Conservation (phyloP, 1,140 invertebrate species). For the Onthophagus taurus region DNA sequence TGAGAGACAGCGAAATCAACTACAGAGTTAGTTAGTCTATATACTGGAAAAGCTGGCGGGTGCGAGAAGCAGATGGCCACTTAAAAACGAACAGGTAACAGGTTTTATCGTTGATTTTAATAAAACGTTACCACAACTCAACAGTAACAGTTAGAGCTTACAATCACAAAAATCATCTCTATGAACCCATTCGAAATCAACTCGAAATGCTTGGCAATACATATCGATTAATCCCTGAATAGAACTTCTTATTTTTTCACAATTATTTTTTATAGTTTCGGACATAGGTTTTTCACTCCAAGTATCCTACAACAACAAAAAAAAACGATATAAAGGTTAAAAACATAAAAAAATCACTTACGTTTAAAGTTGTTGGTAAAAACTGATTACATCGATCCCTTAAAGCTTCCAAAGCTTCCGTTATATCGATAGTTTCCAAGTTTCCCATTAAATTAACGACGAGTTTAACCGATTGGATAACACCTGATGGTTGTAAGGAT, state of each 20-base stretch:
- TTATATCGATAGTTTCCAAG: conserved; percentile 78
- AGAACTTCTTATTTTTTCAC: conserved; percentile 59
- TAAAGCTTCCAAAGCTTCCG: conserved; percentile 61
- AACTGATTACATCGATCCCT: conserved; percentile 48
- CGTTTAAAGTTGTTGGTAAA: conserved; percentile 32
- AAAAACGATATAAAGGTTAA: conserved; percentile 3
- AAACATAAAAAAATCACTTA: conserved; percentile 17
- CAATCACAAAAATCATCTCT: conserved; percentile 38
- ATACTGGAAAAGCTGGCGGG: no score
- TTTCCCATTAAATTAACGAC: conserved; percentile 80
- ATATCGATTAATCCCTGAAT: conserved; percentile 68
- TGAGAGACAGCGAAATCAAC: no score
- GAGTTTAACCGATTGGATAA: conserved; percentile 85
- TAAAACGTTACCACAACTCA: no score
- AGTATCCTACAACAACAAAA: conserved; percentile 25
- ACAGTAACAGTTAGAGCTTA: conserved; percentile 36
- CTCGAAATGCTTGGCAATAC: conserved; percentile 73
- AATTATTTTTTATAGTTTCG: conserved; percentile 49
- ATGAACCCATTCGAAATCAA: conserved; percentile 56
- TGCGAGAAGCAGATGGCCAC: no score
- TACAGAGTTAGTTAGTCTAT: no score
- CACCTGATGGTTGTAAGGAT: conserved; percentile 47
- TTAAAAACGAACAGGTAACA: no score
- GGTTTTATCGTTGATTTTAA: no score
- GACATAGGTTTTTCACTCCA: conserved; percentile 47